A percentile compares a stretch with the other conserved stretches of the same genome.
phyloP scores from a whole-genome alignment of 1,140 invertebrate genomes.

The Cryptotermes secundus region DNA sequence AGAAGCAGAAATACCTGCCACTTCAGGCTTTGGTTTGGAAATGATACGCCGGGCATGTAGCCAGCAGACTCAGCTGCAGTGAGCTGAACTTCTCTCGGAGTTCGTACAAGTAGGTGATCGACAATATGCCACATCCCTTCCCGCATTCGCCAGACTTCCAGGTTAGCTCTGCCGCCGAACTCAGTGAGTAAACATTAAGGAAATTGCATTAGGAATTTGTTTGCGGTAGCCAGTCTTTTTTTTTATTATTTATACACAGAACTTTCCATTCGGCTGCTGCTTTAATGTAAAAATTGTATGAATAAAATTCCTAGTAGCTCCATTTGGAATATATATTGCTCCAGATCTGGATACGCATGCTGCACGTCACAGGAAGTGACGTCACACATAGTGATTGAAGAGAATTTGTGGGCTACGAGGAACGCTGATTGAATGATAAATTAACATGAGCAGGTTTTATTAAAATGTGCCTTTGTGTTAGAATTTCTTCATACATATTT shows the following conservation, averaged over 20 bases:
- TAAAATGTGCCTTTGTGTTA: not conserved
- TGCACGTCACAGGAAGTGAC: not conserved
- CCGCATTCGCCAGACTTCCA: not conserved
- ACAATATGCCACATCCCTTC: not conserved
- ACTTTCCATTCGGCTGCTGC: slow-evolving; percentile 1
- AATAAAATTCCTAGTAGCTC: not conserved
- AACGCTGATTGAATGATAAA: not conserved
- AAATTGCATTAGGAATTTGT: slow-evolving; percentile 9
- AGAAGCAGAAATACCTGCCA: too few relatives aligned
- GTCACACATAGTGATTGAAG: not conserved
- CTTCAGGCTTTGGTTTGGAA: too few relatives aligned
- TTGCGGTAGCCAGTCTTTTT: not conserved
- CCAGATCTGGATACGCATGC: not conserved
- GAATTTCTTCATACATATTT: not conserved
- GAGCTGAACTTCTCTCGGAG: not conserved
- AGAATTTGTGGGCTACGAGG: not conserved
- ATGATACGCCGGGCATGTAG: too few relatives aligned
- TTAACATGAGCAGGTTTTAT: not conserved
- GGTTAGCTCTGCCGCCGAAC: not conserved
- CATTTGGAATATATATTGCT: slow-evolving; percentile 20
- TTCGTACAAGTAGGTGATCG: not conserved
- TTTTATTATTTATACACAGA: slow-evolving; percentile 19
- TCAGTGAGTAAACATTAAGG: not conserved
- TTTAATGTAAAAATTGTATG: slow-evolving; percentile 18
- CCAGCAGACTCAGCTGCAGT: not conserved